Conservation (phyloP, 2,113 vertebrate genomes). For the Kryptolebias marmoratus region DNA sequence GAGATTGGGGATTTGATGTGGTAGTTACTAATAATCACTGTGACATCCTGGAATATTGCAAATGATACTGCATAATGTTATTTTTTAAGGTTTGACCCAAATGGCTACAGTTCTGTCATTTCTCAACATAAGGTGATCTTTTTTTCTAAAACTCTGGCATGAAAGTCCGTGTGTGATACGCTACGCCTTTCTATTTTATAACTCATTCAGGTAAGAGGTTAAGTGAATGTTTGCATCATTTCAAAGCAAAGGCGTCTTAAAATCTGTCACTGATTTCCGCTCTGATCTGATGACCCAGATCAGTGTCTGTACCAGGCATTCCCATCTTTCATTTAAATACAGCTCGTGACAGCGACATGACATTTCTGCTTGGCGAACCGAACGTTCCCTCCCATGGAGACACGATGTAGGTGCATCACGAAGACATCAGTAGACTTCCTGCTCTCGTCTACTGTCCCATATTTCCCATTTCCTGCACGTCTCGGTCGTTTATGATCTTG, state of each 20-base stretch:
- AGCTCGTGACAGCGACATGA: slow-evolving; percentile 43
- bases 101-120: too few species aligned
- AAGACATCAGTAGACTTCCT: slow-evolving; percentile 33
- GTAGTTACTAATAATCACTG: too few species aligned
- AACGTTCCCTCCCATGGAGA: slow-evolving; percentile 13
- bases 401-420: slow-evolving; percentile 2
- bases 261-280: slow-evolving; percentile 48
- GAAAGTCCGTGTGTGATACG: too few species aligned
- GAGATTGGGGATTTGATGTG: too few species aligned
- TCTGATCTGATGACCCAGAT: slow-evolving; percentile 46
- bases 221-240: slow-evolving; percentile 36
- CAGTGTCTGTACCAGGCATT: slow-evolving; percentile 33
- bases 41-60: too few species aligned
- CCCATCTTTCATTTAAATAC: slow-evolving; percentile 33
- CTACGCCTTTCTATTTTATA: slow-evolving; percentile 37
- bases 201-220: slow-evolving; percentile 44
- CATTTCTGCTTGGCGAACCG: slow-evolving; percentile 36
- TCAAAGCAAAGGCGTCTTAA: slow-evolving; percentile 9
- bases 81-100: too few species aligned
- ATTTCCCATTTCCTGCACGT: slow-evolving; percentile 44
- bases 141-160: too few species aligned
- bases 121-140: too few species aligned
- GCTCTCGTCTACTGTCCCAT: slow-evolving; percentile 26
- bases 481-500: slow-evolving; percentile 40
- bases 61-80: too few species aligned